A percentile compares a stretch with the other conserved stretches of the same genome.
Evolutionary conservation across 2,113 vertebrate species (phyloP).

Genomic region (Protobothrops flavoviridis): DNA sequence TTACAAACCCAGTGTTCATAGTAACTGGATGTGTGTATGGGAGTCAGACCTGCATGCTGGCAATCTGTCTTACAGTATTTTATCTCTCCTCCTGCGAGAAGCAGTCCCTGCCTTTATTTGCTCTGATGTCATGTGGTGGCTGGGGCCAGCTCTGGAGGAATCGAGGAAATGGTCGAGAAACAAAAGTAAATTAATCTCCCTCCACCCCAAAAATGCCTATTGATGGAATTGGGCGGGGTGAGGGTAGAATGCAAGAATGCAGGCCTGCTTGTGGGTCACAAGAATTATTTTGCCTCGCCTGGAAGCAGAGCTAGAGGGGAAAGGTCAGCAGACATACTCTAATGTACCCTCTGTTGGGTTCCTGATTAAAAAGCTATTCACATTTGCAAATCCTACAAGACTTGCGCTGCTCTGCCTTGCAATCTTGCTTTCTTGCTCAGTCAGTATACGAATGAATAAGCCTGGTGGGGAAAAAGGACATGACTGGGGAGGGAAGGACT

Average conservation of each 20-base stretch:
- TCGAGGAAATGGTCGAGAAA: constrained; percentile 6
- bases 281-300: neutral
- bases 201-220: neutral
- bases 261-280: neutral
- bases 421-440: neutral
- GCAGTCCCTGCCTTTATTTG: constrained; percentile 11
- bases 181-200: neutral
- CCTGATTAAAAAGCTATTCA: constrained; percentile 24
- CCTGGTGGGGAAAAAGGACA: neutral
- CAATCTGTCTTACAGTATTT: neutral
- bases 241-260: neutral
- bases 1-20: neutral
- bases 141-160: constrained; percentile 6
- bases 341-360: neutral
- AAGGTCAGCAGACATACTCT: neutral
- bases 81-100: neutral
- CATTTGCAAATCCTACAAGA: neutral
- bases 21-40: neutral
- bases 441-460: neutral
- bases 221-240: neutral
- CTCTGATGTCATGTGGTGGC: constrained; percentile 16
- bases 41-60: neutral
- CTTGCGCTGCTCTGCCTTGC: neutral
- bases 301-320: neutral
- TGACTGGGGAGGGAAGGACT: neutral